Conservation (phyloP, 2,888 invertebrate species). For the Acheta domesticus region DNA sequence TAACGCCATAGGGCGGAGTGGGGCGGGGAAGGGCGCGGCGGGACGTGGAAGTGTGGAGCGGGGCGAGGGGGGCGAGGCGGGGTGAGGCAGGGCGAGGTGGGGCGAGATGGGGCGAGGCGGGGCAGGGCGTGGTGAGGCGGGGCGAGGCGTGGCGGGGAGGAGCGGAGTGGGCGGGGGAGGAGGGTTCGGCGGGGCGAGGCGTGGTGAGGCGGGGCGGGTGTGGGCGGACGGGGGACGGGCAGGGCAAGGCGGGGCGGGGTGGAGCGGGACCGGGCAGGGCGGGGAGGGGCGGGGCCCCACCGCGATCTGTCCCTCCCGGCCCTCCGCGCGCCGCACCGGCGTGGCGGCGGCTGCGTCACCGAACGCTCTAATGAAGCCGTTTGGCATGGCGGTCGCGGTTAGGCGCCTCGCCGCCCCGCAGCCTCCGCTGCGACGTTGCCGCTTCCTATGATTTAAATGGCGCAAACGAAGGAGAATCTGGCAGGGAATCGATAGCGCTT, state of each 20-base stretch:
- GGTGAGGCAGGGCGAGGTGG: background rate
- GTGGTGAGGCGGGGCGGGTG: background rate
- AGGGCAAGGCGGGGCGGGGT: no score
- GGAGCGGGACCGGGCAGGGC: background rate
- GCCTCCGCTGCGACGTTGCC: no score
- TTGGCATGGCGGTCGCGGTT: background rate
- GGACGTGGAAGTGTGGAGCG: background rate
- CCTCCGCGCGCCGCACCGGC: background rate
- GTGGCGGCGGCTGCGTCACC: background rate
- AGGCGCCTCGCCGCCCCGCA: no score
- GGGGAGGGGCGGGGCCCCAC: background rate
- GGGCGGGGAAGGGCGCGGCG: background rate
- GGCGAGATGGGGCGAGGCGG: no score
- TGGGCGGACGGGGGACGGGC: no score
- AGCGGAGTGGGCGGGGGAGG: background rate
- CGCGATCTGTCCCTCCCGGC: background rate
- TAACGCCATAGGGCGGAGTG: background rate
- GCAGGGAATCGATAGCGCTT: no score
- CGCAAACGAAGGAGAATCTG: no score
- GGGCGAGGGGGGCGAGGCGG: background rate
- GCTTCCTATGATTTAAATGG: no score
- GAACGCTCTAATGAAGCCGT: background rate
- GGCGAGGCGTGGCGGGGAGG: background rate
- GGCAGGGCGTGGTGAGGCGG: background rate
- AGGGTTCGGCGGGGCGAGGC: background rate